phyloP scores from a whole-genome alignment of 2,797 vertebrate genomes.

The Crenichthys baileyi region DNA sequence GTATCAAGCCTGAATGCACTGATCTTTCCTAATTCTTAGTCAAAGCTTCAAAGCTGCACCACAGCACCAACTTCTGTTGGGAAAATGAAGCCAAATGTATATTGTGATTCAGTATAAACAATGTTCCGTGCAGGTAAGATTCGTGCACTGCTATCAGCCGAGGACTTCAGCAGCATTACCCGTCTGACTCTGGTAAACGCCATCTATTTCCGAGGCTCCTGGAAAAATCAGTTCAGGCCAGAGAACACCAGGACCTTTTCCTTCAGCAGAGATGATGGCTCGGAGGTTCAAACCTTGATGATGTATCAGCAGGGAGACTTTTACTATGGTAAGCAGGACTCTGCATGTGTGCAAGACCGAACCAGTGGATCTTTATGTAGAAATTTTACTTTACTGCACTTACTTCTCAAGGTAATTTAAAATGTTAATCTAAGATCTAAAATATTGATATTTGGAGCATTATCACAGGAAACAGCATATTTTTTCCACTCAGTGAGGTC shows the following conservation, averaged over 20 bases:
- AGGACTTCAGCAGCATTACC: slow-evolving; percentile 89
- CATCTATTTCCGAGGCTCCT: slow-evolving; percentile 96
- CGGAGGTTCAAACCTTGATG: slow-evolving; percentile 97
- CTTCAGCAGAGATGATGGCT: slow-evolving; percentile 97
- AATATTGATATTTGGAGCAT: slow-evolving; percentile 55
- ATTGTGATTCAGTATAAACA: neutral
- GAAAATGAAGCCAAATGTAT: neutral
- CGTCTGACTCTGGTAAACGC: slow-evolving; percentile 92
- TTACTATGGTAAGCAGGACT: slow-evolving; percentile 88
- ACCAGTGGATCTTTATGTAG: slow-evolving; percentile 15
- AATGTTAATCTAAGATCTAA: slow-evolving; percentile 60
- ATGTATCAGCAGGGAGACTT: slow-evolving; percentile 99
- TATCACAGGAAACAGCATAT: slow-evolving; percentile 13
- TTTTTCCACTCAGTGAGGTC: slow-evolving; percentile 24
- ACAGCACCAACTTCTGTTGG: neutral
- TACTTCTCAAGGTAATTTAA: slow-evolving; percentile 62
- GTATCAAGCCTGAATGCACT: neutral
- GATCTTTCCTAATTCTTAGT: neutral
- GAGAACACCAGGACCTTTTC: slow-evolving; percentile 97
- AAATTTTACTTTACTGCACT: slow-evolving; percentile 34
- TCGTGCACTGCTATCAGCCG: slow-evolving; percentile 88
- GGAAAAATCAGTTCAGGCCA: slow-evolving; percentile 97
- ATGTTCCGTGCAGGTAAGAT: slow-evolving; percentile 84
- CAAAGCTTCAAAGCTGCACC: neutral
- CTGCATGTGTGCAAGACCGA: slow-evolving; percentile 6